phyloP scores from a whole-genome alignment of 2,113 vertebrate species.

The Paradisaea rubra region DNA sequence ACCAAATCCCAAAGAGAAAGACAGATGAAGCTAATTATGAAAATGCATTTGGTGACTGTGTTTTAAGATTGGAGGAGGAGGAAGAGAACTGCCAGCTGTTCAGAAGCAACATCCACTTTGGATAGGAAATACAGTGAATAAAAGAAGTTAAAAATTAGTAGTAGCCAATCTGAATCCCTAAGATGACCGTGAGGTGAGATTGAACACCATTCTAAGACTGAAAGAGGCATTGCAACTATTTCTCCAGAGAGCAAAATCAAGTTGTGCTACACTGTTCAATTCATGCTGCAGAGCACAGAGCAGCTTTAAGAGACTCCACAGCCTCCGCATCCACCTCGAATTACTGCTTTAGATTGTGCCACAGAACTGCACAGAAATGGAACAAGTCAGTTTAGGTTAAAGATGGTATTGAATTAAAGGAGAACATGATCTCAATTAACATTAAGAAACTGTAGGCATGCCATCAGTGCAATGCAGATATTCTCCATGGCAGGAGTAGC shows the following conservation, averaged over 20 bases:
- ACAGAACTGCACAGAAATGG: background rate
- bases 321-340: rapidly evolving
- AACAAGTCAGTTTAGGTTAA: background rate
- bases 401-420: background rate
- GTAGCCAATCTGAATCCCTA: background rate
- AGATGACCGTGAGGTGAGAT: rapidly evolving
- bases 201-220: background rate
- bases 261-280: background rate
- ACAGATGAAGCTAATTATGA: background rate
- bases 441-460: background rate
- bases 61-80: background rate
- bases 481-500: background rate
- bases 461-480: background rate
- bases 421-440: background rate
- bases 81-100: background rate
- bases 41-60: background rate
- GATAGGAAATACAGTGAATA: background rate
- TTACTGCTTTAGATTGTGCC: background rate
- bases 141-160: background rate
- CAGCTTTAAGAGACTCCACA: background rate
- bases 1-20: background rate
- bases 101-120: background rate
- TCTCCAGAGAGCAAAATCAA: background rate
- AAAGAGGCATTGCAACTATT: background rate
- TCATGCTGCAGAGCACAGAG: background rate